Conservation (phyloP, 2,888 invertebrate species). For the Drosophila diplacantha region DNA sequence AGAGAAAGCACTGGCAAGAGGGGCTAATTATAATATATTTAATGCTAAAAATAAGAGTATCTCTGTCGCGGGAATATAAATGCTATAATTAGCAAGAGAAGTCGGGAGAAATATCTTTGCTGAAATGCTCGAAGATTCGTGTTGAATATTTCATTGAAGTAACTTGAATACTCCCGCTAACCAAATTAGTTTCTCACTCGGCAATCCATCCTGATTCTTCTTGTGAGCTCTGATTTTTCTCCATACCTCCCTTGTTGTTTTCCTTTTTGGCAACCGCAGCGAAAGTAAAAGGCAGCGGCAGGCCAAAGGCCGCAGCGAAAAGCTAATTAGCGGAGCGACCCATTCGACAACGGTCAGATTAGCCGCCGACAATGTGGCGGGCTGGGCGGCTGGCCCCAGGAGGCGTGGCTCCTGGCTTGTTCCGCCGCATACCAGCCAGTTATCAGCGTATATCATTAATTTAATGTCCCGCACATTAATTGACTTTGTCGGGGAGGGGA, state of each 20-base stretch:
- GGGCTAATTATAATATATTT: neutral
- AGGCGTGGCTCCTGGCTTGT: slow-evolving; percentile 3
- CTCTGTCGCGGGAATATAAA: neutral
- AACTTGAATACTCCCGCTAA: neutral
- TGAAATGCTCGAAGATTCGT: neutral
- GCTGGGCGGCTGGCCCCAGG: neutral
- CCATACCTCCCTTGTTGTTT: neutral
- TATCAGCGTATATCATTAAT: slow-evolving; percentile 67
- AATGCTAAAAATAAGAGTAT: neutral
- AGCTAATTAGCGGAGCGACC: slow-evolving; percentile 46
- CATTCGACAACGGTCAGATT: slow-evolving; percentile 31
- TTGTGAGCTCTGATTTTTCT: neutral
- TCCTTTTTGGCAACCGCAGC: slow-evolving; percentile 31
- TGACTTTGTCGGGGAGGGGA: slow-evolving; percentile 41
- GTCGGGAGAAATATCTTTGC: neutral
- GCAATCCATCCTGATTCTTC: neutral
- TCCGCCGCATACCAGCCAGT: slow-evolving; percentile 17
- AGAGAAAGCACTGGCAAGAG: neutral
- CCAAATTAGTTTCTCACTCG: neutral
- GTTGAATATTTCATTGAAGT: neutral
- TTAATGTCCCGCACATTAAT: slow-evolving; percentile 66
- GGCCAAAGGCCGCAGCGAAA: slow-evolving; percentile 14
- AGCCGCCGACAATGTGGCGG: slow-evolving; percentile 14
- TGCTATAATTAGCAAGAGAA: too few relatives aligned
- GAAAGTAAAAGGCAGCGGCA: slow-evolving; percentile 20